These are phyloP conservation scores for Platichthys flesus DNA, from an alignment of 2,113 vertebrate genomes.

Conservation along the genomic window DNA sequence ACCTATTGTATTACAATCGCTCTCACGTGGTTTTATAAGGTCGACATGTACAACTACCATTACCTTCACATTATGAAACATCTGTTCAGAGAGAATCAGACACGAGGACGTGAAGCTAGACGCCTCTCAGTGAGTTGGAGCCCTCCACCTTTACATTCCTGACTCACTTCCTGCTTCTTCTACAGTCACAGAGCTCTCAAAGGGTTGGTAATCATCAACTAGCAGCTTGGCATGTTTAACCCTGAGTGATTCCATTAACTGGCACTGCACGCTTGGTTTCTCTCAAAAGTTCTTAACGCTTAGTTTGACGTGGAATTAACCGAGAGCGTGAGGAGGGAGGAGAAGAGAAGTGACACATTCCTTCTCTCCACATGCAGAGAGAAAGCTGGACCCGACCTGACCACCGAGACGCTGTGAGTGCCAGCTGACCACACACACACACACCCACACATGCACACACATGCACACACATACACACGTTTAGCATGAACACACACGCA, in stretches of 20 bases:
- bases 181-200: background rate
- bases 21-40: background rate
- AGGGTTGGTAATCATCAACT: conserved; percentile 35
- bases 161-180: conserved; percentile 18
- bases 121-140: too few species aligned
- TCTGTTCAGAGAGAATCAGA: background rate
- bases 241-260: conserved; percentile 14
- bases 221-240: conserved; percentile 50
- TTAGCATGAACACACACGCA: background rate
- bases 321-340: conserved; percentile 19
- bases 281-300: background rate
- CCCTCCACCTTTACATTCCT: conserved; percentile 9
- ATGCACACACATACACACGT: conserved; percentile 20
- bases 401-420: conserved; percentile 73
- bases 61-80: background rate
- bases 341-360: conserved; percentile 71
- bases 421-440: conserved; percentile 47
- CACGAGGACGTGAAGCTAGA: background rate
- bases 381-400: conserved; percentile 66
- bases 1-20: background rate
- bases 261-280: conserved; percentile 3
- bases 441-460: conserved; percentile 18
- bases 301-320: conserved; percentile 29
- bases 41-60: background rate
- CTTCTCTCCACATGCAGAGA: conserved; percentile 75